phyloP scores from a whole-genome alignment of 1,140 invertebrate genomes.

The Sycophila sp. region DNA sequence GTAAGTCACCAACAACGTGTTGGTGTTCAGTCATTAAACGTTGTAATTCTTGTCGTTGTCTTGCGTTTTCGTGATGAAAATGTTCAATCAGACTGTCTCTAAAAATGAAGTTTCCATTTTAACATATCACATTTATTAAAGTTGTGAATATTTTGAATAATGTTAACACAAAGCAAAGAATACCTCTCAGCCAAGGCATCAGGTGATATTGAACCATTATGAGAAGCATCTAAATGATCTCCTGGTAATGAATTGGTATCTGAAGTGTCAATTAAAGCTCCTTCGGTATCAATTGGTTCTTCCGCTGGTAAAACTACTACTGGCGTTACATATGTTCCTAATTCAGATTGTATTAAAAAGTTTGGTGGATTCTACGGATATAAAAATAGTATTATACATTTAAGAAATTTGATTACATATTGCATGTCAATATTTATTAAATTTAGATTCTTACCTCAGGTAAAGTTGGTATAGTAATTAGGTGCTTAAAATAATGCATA shows the following conservation, averaged over 20 bases:
- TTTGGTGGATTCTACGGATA: constrained; percentile 86
- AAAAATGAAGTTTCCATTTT: constrained; percentile 38
- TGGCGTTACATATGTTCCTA: constrained; percentile 92
- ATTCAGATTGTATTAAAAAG: constrained; percentile 92
- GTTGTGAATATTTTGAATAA: constrained; percentile 25
- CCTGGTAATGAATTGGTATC: constrained; percentile 70
- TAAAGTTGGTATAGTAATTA: constrained; percentile 92
- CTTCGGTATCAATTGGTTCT: constrained; percentile 73
- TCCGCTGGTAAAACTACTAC: constrained; percentile 88
- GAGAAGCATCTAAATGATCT: constrained; percentile 65
- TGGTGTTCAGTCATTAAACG: constrained; percentile 66
- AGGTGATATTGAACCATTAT: constrained; percentile 71
- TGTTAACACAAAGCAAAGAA: too few relatives aligned
- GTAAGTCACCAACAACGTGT: constrained; percentile 72
- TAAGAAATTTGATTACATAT: not conserved
- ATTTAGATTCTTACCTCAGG: constrained; percentile 76
- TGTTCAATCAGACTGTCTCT: constrained; percentile 88
- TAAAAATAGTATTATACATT: constrained; percentile 35
- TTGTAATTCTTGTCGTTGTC: constrained; percentile 69
- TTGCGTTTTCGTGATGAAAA: constrained; percentile 77
- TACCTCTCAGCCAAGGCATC: constrained; percentile 68
- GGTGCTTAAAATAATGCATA: constrained; percentile 96
- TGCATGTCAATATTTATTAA: not conserved
- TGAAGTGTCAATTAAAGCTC: constrained; percentile 78
- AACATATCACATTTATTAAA: not conserved